Evolutionary conservation across 2,113 vertebrate species (phyloP).

Genomic region (Catagonus wagneri): DNA sequence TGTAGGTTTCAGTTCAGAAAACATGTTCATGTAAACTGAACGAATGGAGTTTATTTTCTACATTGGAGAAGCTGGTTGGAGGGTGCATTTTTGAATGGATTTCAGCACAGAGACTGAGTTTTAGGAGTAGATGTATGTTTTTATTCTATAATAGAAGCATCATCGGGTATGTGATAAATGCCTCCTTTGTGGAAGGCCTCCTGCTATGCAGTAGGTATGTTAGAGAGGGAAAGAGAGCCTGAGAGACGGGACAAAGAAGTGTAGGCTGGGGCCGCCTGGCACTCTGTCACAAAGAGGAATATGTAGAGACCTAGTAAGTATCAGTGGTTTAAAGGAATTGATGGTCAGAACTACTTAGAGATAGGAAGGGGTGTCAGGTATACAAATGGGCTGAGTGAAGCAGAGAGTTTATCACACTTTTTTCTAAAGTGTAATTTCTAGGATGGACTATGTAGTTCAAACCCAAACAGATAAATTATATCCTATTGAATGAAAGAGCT

Average conservation of each 20-base stretch:
- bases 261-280: background rate
- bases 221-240: background rate
- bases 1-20: constrained; percentile 24
- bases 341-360: background rate
- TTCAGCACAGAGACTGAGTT: background rate
- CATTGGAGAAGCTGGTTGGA: background rate
- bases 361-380: background rate
- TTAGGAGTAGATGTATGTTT: constrained; percentile 39
- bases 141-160: background rate
- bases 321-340: background rate
- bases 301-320: background rate
- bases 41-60: background rate
- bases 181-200: background rate
- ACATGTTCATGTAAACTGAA: background rate
- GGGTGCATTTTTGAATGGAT: background rate
- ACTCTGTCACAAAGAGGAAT: background rate
- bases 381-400: background rate
- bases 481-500: background rate
- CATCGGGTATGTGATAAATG: background rate
- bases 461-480: constrained; percentile 25
- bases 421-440: constrained; percentile 57
- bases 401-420: constrained; percentile 2
- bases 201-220: background rate
- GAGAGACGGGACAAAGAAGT: background rate
- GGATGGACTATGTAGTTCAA: constrained; percentile 36